phyloP scores from a whole-genome alignment of 2,888 invertebrate genomes.

The Drosophila basisetae region DNA sequence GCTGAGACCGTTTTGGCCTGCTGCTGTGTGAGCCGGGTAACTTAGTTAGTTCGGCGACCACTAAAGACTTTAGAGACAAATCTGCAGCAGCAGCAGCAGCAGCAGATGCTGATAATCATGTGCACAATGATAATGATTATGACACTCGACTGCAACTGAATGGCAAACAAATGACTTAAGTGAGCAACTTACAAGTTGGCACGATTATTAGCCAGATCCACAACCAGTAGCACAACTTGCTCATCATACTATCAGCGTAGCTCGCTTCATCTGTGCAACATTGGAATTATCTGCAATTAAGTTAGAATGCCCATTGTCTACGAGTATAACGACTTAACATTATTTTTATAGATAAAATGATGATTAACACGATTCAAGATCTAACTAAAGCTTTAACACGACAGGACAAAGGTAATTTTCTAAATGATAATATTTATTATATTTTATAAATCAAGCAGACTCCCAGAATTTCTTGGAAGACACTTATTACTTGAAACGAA shows the following conservation, averaged over 20 bases:
- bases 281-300: not conserved
- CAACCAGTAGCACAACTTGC: constrained; percentile 13
- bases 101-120: constrained; percentile 1
- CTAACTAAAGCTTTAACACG: not conserved
- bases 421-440: not conserved
- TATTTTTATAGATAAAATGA: not conserved
- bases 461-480: not conserved
- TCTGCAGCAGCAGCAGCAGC: constrained; percentile 25
- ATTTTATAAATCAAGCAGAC: not conserved
- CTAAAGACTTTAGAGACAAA: constrained; percentile 34
- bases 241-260: constrained; percentile 4
- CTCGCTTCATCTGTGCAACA: not conserved
- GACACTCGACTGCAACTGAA: constrained; percentile 37
- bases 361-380: not conserved
- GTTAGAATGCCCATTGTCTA: not conserved
- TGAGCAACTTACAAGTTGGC: constrained; percentile 50
- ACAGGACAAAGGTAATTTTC: not conserved
- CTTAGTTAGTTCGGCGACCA: constrained; percentile 12
- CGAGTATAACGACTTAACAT: not conserved
- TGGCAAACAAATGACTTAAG: constrained; percentile 65
- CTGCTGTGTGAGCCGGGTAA: constrained; percentile 25
- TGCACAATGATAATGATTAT: constrained; percentile 27
- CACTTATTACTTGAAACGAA: not conserved
- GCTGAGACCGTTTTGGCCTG: constrained; percentile 17
- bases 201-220: constrained; percentile 14